phyloP scores from a whole-genome alignment of 2,888 invertebrate species.

The Tribolium freemani region DNA sequence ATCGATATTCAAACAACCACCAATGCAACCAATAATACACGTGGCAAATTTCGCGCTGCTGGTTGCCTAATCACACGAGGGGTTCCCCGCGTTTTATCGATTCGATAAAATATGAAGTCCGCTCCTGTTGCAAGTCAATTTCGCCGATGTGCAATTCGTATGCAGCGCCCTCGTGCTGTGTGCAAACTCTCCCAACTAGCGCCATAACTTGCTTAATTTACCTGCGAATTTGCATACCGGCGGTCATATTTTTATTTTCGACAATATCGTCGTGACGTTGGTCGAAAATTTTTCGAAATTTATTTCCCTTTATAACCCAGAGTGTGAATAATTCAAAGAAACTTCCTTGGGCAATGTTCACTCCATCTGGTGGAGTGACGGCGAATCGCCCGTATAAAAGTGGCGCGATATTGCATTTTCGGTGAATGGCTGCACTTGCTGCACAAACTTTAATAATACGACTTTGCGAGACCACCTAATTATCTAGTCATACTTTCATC shows the following conservation, averaged over 20 bases:
- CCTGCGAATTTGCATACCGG: constrained; percentile 52
- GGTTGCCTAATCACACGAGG: neutral
- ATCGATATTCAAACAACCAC: neutral
- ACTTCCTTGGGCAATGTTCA: constrained; percentile 47
- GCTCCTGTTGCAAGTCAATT: constrained; percentile 49
- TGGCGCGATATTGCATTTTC: constrained; percentile 45
- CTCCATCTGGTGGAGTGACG: constrained; percentile 51
- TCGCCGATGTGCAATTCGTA: constrained; percentile 60
- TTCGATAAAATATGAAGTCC: constrained; percentile 19
- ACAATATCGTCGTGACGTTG: constrained; percentile 1
- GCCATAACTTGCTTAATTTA: constrained; percentile 53
- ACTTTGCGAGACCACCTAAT: neutral
- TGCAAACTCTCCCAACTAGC: constrained; percentile 53
- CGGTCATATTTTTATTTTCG: neutral
- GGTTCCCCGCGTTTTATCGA: neutral
- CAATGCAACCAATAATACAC: constrained; percentile 17
- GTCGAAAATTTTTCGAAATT: constrained; percentile 1
- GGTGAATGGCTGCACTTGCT: constrained; percentile 13
- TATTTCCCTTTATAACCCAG: neutral
- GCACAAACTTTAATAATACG: constrained; percentile 22
- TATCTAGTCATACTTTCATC: neutral
- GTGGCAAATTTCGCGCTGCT: neutral
- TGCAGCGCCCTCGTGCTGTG: constrained; percentile 58
- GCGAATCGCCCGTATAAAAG: constrained; percentile 45
- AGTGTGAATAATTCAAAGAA: constrained; percentile 31